Evolutionary conservation across 2,113 vertebrate species (phyloP).

Genomic region (Gadus macrocephalus): DNA sequence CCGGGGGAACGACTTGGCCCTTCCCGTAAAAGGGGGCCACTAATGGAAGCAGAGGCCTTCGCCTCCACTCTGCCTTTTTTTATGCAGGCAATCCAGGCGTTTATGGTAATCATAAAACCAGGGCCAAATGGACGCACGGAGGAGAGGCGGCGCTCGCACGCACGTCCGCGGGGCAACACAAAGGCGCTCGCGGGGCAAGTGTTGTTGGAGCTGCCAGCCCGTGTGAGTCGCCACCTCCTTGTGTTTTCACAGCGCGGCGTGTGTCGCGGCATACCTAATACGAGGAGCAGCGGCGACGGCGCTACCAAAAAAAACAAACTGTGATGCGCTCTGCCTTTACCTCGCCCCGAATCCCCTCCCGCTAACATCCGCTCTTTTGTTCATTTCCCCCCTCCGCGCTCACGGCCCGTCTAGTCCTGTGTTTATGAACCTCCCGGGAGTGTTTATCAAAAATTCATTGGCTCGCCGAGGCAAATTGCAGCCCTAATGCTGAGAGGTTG

Average conservation of each 20-base stretch:
- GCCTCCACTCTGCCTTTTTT: slow-evolving; percentile 70
- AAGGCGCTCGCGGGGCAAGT: slow-evolving; percentile 45
- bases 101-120: slow-evolving; percentile 78
- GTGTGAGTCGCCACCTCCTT: slow-evolving; percentile 64
- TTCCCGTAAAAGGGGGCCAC: slow-evolving; percentile 81
- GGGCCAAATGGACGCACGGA: slow-evolving; percentile 80
- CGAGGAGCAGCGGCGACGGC: slow-evolving; percentile 59
- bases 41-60: slow-evolving; percentile 83
- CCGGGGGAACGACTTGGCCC: slow-evolving; percentile 83
- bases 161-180: slow-evolving; percentile 55
- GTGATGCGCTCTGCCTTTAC: no score
- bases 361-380: slow-evolving; percentile 5
- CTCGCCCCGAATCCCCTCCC: neutral
- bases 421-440: slow-evolving; percentile 80
- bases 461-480: slow-evolving; percentile 72
- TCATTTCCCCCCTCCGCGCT: no score
- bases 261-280: slow-evolving; percentile 70
- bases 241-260: slow-evolving; percentile 64
- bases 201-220: slow-evolving; percentile 70
- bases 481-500: slow-evolving; percentile 65
- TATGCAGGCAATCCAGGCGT: slow-evolving; percentile 83
- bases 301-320: neutral
- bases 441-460: slow-evolving; percentile 87
- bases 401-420: slow-evolving; percentile 35
- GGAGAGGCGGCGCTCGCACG: slow-evolving; percentile 68